Percentiles rank a stretch among this genome's conserved stretches.
Conservation (phyloP, 2,113 vertebrate species). For the Perccottus glenii region DNA sequence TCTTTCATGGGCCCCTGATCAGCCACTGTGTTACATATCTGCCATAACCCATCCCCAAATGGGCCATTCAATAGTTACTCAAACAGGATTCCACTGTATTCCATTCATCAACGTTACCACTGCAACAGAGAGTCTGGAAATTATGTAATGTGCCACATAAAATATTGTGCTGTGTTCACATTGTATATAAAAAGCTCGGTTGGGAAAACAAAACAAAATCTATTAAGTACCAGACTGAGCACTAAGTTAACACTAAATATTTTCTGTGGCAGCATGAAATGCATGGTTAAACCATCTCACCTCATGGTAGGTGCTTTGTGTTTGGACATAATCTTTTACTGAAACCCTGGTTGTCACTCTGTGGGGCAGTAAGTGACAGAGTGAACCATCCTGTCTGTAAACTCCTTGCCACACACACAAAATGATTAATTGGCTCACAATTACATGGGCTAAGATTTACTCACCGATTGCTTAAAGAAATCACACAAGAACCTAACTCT, state of each 20-base stretch:
- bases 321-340: constrained; percentile 51
- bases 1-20: constrained; percentile 30
- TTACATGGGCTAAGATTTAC: constrained; percentile 39
- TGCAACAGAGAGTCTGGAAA: constrained; percentile 34
- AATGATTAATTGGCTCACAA: constrained; percentile 44
- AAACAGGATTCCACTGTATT: constrained; percentile 41
- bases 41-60: constrained; percentile 24
- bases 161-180: constrained; percentile 23
- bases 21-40: constrained; percentile 36
- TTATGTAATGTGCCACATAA: constrained; percentile 27
- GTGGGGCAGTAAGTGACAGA: constrained; percentile 37
- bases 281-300: constrained; percentile 67
- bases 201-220: constrained; percentile 25
- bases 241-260: constrained; percentile 15
- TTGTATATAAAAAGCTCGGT: constrained; percentile 43
- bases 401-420: constrained; percentile 47
- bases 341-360: constrained; percentile 45
- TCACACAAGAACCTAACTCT: constrained; percentile 29
- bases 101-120: constrained; percentile 44
- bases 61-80: constrained; percentile 16
- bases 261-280: constrained; percentile 65
- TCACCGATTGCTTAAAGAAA: constrained; percentile 35
- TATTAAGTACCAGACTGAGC: constrained; percentile 30
- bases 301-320: constrained; percentile 62
- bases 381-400: constrained; percentile 56